Percentiles rank a stretch among this genome's conserved stretches.
These are phyloP conservation scores for Polydrusus tereticollis DNA, from an alignment of 2,888 invertebrate species.

Conservation along the genomic window DNA sequence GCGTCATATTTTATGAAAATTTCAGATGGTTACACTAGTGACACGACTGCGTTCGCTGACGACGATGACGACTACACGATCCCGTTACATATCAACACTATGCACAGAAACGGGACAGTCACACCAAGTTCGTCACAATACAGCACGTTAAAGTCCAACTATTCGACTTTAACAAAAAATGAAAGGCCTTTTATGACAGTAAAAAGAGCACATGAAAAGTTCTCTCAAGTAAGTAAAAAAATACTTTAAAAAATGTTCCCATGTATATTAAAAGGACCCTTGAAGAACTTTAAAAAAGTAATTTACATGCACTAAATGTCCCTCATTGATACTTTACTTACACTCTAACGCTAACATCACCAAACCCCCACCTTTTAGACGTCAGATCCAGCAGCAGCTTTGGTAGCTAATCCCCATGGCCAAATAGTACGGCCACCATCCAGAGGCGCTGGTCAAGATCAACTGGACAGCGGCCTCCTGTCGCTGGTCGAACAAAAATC, in stretches of 20 bases:
- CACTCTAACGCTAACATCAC: slow-evolving; percentile 17
- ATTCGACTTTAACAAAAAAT: slow-evolving; percentile 60
- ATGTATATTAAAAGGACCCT: too few species aligned
- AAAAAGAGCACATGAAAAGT: slow-evolving; percentile 70
- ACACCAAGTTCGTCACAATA: slow-evolving; percentile 52
- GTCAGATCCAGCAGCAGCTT: slow-evolving; percentile 59
- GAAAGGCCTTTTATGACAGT: slow-evolving; percentile 77
- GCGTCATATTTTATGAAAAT: not conserved
- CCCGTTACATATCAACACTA: slow-evolving; percentile 78
- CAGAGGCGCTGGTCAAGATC: slow-evolving; percentile 54
- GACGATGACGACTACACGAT: slow-evolving; percentile 78
- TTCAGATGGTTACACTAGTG: slow-evolving; percentile 83
- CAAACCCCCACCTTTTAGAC: slow-evolving; percentile 57
- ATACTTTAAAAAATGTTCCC: not conserved
- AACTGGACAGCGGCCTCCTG: slow-evolving; percentile 63
- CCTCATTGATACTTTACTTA: not conserved
- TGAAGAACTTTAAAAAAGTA: too few species aligned
- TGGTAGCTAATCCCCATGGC: slow-evolving; percentile 64
- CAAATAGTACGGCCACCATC: slow-evolving; percentile 59
- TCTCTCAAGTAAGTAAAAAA: slow-evolving; percentile 61
- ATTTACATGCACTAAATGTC: too few species aligned
- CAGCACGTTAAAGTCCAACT: slow-evolving; percentile 54
- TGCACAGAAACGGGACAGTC: slow-evolving; percentile 57
- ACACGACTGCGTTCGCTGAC: slow-evolving; percentile 83
- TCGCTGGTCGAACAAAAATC: slow-evolving; percentile 63